These are phyloP conservation scores for Drosophila borborema DNA, from an alignment of 2,888 invertebrate species.

Conservation along the genomic window DNA sequence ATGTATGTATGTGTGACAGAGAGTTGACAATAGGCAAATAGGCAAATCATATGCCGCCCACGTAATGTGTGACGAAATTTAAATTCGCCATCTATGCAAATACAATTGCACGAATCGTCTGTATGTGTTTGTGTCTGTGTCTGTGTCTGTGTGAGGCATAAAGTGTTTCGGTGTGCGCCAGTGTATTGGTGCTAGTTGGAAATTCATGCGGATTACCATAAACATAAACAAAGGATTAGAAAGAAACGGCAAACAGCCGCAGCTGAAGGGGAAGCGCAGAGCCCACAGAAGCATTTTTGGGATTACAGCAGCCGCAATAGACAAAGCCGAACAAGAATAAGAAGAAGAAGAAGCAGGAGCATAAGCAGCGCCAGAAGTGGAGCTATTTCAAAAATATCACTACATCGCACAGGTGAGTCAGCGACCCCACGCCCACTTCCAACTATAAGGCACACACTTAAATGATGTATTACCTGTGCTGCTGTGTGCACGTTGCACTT, in stretches of 20 bases:
- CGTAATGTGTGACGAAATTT: slow-evolving; percentile 82
- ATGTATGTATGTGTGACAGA: slow-evolving; percentile 47
- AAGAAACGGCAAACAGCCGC: slow-evolving; percentile 42
- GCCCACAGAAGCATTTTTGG: slow-evolving; percentile 64
- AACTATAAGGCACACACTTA: slow-evolving; percentile 26
- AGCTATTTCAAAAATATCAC: slow-evolving; percentile 16
- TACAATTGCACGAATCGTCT: slow-evolving; percentile 62
- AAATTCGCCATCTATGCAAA: slow-evolving; percentile 76
- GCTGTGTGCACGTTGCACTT: slow-evolving; percentile 52
- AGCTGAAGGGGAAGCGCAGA: slow-evolving; percentile 11
- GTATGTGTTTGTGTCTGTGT: slow-evolving; percentile 18
- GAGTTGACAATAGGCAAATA: slow-evolving; percentile 73
- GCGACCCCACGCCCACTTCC: not conserved
- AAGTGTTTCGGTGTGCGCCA: slow-evolving; percentile 19
- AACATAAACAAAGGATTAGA: slow-evolving; percentile 81
- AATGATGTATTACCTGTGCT: slow-evolving; percentile 74
- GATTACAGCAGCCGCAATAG: slow-evolving; percentile 54
- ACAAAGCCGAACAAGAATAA: slow-evolving; percentile 10
- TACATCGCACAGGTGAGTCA: slow-evolving; percentile 66
- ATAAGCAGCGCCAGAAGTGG: slow-evolving; percentile 15
- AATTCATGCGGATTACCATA: slow-evolving; percentile 74
- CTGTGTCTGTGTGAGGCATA: slow-evolving; percentile 14
- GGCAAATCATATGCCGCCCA: slow-evolving; percentile 76
- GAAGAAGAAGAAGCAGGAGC: not conserved
- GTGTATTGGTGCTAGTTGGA: slow-evolving; percentile 45